Conservation (phyloP, 1,140 invertebrate species). For the Samia ricini region DNA sequence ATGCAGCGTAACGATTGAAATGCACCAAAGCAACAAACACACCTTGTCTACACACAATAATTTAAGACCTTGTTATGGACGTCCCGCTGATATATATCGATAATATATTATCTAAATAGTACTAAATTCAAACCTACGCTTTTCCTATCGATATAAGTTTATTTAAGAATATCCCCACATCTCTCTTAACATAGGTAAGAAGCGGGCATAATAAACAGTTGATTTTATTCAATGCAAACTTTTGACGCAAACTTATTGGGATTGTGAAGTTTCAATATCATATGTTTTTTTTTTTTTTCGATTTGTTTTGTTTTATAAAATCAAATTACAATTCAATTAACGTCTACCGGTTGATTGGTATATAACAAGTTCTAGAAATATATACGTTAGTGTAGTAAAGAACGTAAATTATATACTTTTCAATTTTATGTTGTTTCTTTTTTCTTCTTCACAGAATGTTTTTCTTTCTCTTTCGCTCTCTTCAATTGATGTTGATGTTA, state of each 20-base stretch:
- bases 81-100: neutral
- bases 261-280: neutral
- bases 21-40: neutral
- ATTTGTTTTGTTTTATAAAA: neutral
- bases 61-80: neutral
- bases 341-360: neutral
- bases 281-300: neutral
- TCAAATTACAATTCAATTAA: neutral
- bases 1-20: neutral
- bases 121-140: neutral
- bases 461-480: no score
- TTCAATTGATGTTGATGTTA: no score
- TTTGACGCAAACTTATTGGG: neutral
- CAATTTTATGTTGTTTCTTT: neutral
- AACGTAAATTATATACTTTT: neutral
- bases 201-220: neutral
- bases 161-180: neutral
- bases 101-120: neutral
- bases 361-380: neutral
- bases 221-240: neutral
- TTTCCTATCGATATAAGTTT: neutral
- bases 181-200: neutral
- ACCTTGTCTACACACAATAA: conserved; percentile 1
- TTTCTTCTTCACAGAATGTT: neutral
- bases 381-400: neutral